Base-by-base conservation (phyloP, 1,140 invertebrate species). In the Popillia japonica region DNA sequence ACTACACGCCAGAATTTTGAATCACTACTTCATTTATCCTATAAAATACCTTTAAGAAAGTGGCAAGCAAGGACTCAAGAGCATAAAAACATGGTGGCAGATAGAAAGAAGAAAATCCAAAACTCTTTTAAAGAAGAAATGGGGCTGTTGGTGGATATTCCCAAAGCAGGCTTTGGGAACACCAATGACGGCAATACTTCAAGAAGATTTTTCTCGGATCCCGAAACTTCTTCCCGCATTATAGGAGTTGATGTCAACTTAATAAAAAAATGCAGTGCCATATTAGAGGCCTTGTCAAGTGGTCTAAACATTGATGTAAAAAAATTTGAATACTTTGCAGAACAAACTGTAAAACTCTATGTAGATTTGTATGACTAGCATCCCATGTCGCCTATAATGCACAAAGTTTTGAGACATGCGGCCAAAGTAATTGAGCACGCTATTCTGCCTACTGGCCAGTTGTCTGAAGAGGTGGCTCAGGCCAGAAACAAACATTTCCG, bases 181-280 rank as follows among this genome's bases (percentile, higher is more conserved):
- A 85, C 81, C 2, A 87, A 87, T 80, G 83, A 86, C 75, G 83
- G 84, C 0, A 87, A 87, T 75, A 86, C 85, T 0, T 77, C 77
- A 11, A 74, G 84, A 78, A 82, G 84, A 78, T 87, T 87, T 82
- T 87, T 87, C 81, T 27, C 20, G 14, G 77, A 86, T 79, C 64
- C 80, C 7, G 72, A 83, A 64, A 11, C 79, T 11, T 23, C 83
- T 78, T 44, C 82, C 40, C 72, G 80, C 40, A 85, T 86, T 27
- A 86, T 83, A 11, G 82, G 81, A 9, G 22, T 81, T 55, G 78
- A 81, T 73, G 6, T 20, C 40, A 11, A 61, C 1, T 10, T 81
- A 64, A 81, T 81, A 40, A 40, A 78, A 10, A 40, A 64, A 42
- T 78, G 80, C 41, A 27, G 40, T 7, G 75, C 80, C 11, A 80